Base-by-base conservation (phyloP, 2,888 invertebrate species). In the Euclidia mi region DNA sequence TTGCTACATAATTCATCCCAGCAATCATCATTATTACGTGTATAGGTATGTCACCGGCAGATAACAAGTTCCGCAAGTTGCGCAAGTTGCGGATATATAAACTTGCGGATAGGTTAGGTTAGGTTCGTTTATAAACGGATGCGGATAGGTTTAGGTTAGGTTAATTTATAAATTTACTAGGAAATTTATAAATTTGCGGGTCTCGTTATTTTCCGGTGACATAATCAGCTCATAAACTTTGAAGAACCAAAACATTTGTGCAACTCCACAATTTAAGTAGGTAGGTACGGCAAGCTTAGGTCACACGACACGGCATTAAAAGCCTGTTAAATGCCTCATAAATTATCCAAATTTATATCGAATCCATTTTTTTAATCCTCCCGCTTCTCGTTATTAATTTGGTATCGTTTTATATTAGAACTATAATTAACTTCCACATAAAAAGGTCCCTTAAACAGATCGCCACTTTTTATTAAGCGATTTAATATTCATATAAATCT, bases 361-460 rank as follows among this genome's bases (percentile, higher is more conserved):
- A 87, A 89, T 86, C 87, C 87, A 85, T 86, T 79, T 85, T 84
- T 90, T 89, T 89, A 88, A 91, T 91, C 88, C 87, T 83, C 80
- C 86, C 84, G 83, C 80, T 81, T 82, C 84, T 81, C 82, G 82
- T 86, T 89, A 91, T 91, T 92, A 92, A 92, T 90, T 90, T 84
- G 78, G 81, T 83, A 88, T 88, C 90, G 87, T 87, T 89, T 91
- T 86, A 88, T 90, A 91, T 89, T 89, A 90, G 87, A 90, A 87
- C 85, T 89, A 89, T 92, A 92, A 93, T 93, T 93, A 92, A 88
- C 84, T 89, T 79, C 70, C 79, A 84, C 92, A 90, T 89, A 89
- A 92, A 92, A 89, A 80, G 76, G 79, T 74, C 75, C 84, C 87
- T 82, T 84, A 87, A 89, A 79, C 82, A 84, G 84, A 87, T 89